Evolutionary conservation across 1,140 invertebrate genomes (phyloP), one percentile per base, ranked within the genome.

Genomic region (Dysdera silvatica): DNA sequence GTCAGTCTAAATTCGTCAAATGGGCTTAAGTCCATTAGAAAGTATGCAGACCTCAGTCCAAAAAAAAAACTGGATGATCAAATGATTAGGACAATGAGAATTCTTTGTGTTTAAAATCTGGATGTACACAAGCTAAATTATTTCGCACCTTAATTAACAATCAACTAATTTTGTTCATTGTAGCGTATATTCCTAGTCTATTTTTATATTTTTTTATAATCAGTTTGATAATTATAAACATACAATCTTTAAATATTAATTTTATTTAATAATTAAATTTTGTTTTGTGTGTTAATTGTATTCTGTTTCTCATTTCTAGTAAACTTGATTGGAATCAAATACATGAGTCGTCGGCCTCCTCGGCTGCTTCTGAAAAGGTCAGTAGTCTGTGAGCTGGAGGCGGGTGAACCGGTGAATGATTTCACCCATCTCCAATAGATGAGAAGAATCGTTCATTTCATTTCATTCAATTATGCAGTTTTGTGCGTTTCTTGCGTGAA

Each of bases 271-370:
- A 12, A 53, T 32, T 8, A 32, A 18, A 53, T 31, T 53, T 20
- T 32, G 18, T 8, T 10, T 53, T 37, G 12, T 8, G 6, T 31
- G 12, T 53, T 6, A 6, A 8, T 18, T 29, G 24, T 14, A 52
- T 51, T 33, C 2, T 24, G 4, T 52, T 52, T 29, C 43, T 29
- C 37, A 18, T 23, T 61, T 64, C 14, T 23, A 64, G 61, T 10
- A 64, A 64, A 57, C 51, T 51, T 33, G 40, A 33, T 16, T 57
- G 55, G 47, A 64, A 57, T 41, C 53, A 64, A 28, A 57, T 64
- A 7, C 52, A 51, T 64, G 61, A 64, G 20, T 14, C 28, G 8
- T 26, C 61, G 20, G 8, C n/a, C 14, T 57, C 40, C 5, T 41
- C 40, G 5, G 4, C 23, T 41, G n/a, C n/a, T n/a, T n/a, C n/a